Evolutionary conservation across 2,113 vertebrate genomes (phyloP).

Genomic region (Psilopogon haemacephalus): DNA sequence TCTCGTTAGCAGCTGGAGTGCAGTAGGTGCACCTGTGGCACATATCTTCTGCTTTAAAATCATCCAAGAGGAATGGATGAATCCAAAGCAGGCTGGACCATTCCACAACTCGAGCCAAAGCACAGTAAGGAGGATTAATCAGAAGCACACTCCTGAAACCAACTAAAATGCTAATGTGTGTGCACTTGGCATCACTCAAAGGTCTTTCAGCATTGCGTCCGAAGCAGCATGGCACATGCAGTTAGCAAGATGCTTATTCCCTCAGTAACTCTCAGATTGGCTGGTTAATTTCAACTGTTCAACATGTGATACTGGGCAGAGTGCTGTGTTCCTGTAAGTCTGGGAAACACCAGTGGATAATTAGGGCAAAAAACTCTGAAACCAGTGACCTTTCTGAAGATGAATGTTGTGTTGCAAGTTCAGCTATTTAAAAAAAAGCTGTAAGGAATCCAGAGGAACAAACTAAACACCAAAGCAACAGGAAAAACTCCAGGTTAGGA

Average conservation of each 20-base stretch:
- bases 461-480: not conserved
- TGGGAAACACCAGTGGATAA: not conserved
- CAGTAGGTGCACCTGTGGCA: not conserved
- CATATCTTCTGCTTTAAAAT: not conserved
- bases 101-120: not conserved
- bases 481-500: not conserved
- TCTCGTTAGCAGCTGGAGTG: constrained; percentile 12
- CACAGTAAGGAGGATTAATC: constrained; percentile 31
- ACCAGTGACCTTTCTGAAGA: not conserved
- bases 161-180: constrained; percentile 14
- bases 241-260: not conserved
- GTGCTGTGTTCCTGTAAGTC: not conserved
- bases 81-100: not conserved
- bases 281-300: not conserved
- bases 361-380: not conserved
- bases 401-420: not conserved
- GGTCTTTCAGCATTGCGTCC: rapidly evolving
- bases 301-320: not conserved
- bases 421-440: not conserved
- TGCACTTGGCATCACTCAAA: constrained; percentile 5
- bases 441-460: not conserved
- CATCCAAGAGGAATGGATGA: not conserved
- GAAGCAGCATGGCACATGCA: not conserved
- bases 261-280: not conserved
- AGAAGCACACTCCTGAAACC: constrained; percentile 11